These are phyloP conservation scores for Catharus fuscescens DNA, from an alignment of 2,113 vertebrate species.

Conservation along the genomic window DNA sequence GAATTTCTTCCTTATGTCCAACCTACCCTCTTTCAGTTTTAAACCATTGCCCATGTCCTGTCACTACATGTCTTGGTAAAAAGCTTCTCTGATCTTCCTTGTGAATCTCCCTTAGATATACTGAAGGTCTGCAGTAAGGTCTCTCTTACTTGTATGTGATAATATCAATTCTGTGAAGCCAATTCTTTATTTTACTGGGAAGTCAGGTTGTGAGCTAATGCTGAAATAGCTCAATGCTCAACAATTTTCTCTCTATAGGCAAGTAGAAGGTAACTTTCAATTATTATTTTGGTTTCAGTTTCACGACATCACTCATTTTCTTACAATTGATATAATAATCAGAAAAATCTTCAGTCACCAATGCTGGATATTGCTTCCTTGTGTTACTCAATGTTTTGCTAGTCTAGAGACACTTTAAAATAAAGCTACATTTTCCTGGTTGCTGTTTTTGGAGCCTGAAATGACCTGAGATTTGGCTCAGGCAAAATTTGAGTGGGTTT, in stretches of 20 bases:
- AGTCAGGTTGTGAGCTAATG: not conserved
- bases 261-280: not conserved
- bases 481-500: not conserved
- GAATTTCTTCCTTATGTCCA: not conserved
- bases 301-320: not conserved
- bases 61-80: not conserved
- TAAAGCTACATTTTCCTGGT: not conserved
- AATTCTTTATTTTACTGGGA: not conserved
- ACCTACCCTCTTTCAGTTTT: not conserved
- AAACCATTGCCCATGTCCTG: not conserved
- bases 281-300: not conserved
- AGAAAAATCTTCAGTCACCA: not conserved
- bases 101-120: rapidly evolving
- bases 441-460: constrained; percentile 30
- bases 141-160: rapidly evolving
- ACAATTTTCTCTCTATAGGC: not conserved
- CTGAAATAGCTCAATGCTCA: not conserved
- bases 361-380: not conserved
- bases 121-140: not conserved
- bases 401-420: not conserved
- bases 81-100: not conserved
- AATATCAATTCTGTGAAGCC: not conserved
- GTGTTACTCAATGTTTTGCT: not conserved
- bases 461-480: constrained; percentile 26
- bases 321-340: not conserved